Evolutionary conservation across 2,888 invertebrate species (phyloP).

Genomic region (Notodonta ziczac): DNA sequence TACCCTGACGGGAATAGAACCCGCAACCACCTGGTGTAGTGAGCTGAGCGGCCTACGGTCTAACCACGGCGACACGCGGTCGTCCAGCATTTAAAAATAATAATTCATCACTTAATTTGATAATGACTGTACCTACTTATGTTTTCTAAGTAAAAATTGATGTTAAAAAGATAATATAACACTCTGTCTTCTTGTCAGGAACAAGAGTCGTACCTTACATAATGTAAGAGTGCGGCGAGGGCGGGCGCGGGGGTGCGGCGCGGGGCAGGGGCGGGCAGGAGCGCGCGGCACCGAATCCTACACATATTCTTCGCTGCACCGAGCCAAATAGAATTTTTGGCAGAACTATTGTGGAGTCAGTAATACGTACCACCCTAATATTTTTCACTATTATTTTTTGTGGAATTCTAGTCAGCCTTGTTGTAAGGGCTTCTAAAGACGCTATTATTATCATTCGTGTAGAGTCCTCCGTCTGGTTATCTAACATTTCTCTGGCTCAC

Average conservation of each 20-base stretch:
- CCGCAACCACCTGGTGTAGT: too few species aligned
- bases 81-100: too few species aligned
- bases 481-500: too few species aligned
- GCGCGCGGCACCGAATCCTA: constrained; percentile 42
- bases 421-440: too few species aligned
- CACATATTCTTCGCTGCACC: constrained; percentile 67
- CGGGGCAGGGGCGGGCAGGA: constrained; percentile 36
- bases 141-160: neutral
- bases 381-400: neutral
- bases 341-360: constrained; percentile 43
- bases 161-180: constrained; percentile 9
- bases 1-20: too few species aligned
- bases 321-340: constrained; percentile 74
- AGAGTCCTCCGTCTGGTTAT: too few species aligned
- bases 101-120: neutral
- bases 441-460: too few species aligned
- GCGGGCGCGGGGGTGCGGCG: constrained; percentile 23
- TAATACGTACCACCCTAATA: constrained; percentile 23
- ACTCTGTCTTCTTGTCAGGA: neutral
- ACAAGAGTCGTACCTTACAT: constrained; percentile 2
- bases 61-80: too few species aligned
- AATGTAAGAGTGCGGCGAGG: constrained; percentile 15
- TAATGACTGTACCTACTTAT: neutral
- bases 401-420: neutral
- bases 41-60: too few species aligned